Evolutionary conservation across 2,888 invertebrate genomes (phyloP).

Genomic region (Eilema sororculum): DNA sequence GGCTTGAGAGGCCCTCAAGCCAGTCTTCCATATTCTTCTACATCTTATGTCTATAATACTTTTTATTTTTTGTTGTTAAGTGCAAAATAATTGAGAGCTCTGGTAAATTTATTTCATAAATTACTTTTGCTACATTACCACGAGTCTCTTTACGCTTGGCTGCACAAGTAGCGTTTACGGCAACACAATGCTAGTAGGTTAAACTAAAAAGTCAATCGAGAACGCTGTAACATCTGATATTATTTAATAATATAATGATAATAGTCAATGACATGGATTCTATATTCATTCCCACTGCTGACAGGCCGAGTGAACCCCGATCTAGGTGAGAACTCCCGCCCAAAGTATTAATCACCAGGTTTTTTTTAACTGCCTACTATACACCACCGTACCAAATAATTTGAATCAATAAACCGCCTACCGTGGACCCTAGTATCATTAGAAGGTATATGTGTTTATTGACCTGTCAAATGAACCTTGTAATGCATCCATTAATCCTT

Average conservation of each 20-base stretch:
- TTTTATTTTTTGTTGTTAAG: slow-evolving; percentile 22
- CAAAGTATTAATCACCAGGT: too few species aligned
- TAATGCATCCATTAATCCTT: too few species aligned
- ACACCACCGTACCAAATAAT: too few species aligned
- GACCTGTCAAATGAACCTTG: neutral
- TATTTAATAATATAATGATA: neutral
- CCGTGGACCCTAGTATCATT: neutral
- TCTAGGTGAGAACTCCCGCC: too few species aligned
- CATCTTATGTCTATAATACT: too few species aligned
- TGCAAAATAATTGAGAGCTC: neutral
- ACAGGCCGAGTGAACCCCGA: too few species aligned
- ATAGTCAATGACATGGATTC: neutral
- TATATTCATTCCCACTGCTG: too few species aligned
- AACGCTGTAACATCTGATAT: neutral
- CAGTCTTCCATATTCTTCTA: too few species aligned
- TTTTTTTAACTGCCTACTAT: too few species aligned
- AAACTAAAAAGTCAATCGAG: neutral
- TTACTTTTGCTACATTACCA: neutral
- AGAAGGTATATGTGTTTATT: neutral
- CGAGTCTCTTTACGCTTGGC: neutral
- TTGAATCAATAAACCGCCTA: neutral
- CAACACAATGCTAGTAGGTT: neutral
- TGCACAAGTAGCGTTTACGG: neutral
- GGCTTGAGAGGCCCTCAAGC: too few species aligned
- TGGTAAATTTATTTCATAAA: neutral